These are phyloP conservation scores for Drosophila gaucha DNA, from an alignment of 2,888 invertebrate genomes.

Conservation along the genomic window DNA sequence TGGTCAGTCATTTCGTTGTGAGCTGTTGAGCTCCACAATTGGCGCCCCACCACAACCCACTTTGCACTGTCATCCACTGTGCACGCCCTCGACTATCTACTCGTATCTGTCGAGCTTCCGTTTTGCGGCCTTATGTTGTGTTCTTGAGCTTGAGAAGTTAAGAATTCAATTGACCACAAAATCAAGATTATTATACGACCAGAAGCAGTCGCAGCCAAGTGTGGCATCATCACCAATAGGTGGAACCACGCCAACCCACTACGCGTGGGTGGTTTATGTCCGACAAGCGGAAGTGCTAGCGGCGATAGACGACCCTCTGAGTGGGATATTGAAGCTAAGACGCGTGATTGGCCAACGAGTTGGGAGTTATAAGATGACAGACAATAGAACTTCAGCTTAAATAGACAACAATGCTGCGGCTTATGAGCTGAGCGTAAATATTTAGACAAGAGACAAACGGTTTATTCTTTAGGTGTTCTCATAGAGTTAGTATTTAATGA, in stretches of 20 bases:
- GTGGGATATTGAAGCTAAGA: constrained; percentile 32
- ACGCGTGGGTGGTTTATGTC: constrained; percentile 10
- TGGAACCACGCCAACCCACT: constrained; percentile 4
- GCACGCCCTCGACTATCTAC: constrained; percentile 68
- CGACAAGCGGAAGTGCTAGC: constrained; percentile 40
- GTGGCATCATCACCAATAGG: constrained; percentile 38
- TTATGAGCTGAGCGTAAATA: constrained; percentile 1
- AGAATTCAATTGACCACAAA: constrained; percentile 83
- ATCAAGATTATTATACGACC: constrained; percentile 81
- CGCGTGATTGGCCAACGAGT: constrained; percentile 55
- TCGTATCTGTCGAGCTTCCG: constrained; percentile 43
- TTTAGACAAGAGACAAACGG: neutral
- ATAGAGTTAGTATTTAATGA: too few relatives aligned
- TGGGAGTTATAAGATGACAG: constrained; percentile 50
- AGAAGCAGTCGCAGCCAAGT: constrained; percentile 35
- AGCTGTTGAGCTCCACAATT: constrained; percentile 53
- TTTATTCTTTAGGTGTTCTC: too few relatives aligned
- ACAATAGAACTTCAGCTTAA: constrained; percentile 28
- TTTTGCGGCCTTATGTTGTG: constrained; percentile 54
- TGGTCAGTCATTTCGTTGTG: constrained; percentile 67
- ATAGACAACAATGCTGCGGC: constrained; percentile 5
- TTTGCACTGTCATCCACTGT: constrained; percentile 66
- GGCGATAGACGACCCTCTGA: constrained; percentile 26
- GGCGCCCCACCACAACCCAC: constrained; percentile 3
- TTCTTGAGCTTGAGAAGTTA: constrained; percentile 72